Evolutionary conservation across 2,888 invertebrate species (phyloP).

Genomic region (Hypomecis atomaria): DNA sequence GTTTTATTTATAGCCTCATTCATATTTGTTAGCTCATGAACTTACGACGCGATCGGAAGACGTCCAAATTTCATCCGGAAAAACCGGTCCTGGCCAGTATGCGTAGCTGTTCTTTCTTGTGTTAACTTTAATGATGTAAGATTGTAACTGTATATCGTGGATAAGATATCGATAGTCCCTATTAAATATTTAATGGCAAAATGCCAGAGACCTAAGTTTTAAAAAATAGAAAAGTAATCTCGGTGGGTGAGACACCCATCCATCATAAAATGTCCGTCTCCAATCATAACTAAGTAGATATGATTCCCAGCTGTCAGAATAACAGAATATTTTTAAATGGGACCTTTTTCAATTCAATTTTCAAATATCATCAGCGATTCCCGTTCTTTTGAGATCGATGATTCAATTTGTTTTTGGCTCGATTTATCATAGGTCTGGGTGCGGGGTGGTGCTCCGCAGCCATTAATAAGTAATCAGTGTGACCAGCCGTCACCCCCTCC

Average conservation of each 20-base stretch:
- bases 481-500: slow-evolving; percentile 47
- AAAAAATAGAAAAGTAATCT: slow-evolving; percentile 1
- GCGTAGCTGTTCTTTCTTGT: slow-evolving; percentile 38
- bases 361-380: slow-evolving; percentile 35
- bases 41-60: slow-evolving; percentile 40
- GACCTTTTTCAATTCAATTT: slow-evolving; percentile 11
- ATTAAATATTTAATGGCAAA: slow-evolving; percentile 14
- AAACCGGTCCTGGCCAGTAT: slow-evolving; percentile 41
- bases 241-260: not conserved
- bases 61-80: slow-evolving; percentile 46
- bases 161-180: slow-evolving; percentile 38
- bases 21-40: slow-evolving; percentile 41
- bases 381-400: slow-evolving; percentile 56
- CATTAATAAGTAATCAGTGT: slow-evolving; percentile 79
- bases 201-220: not conserved
- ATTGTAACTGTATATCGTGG: slow-evolving; percentile 41
- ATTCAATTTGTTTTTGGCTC: slow-evolving; percentile 59
- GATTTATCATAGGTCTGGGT: slow-evolving; percentile 62
- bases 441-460: slow-evolving; percentile 51
- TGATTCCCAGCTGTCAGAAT: not conserved
- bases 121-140: slow-evolving; percentile 44
- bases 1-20: slow-evolving; percentile 41
- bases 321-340: not conserved
- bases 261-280: slow-evolving; percentile 1
- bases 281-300: not conserved